A percentile compares a stretch with the other conserved stretches of the same genome.
phyloP scores from a whole-genome alignment of 2,888 invertebrate genomes.

The Leptopilina drosophilae region DNA sequence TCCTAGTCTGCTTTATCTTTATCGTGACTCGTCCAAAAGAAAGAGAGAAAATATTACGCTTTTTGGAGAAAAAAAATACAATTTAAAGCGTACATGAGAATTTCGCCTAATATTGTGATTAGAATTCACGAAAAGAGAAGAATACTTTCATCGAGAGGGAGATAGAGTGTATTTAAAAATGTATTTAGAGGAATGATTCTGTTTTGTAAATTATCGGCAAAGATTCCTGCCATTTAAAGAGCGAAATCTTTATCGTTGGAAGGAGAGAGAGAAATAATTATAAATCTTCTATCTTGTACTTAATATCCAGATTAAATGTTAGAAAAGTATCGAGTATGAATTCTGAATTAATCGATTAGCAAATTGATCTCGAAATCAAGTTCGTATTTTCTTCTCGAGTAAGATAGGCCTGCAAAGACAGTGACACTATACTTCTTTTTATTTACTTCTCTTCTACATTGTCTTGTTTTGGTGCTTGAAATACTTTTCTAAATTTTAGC shows the following conservation, averaged over 20 bases:
- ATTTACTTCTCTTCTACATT: constrained; percentile 6
- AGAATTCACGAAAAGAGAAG: constrained; percentile 5
- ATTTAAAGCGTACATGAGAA: not conserved
- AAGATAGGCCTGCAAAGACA: constrained; percentile 16
- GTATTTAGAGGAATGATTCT: not conserved
- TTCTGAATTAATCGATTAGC: constrained; percentile 18
- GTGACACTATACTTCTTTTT: constrained; percentile 1
- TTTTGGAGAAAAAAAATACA: not conserved
- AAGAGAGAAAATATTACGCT: constrained; percentile 20
- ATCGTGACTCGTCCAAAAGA: constrained; percentile 26
- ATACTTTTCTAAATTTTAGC: not conserved
- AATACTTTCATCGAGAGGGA: not conserved
- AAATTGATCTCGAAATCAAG: constrained; percentile 21
- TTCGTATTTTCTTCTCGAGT: constrained; percentile 14
- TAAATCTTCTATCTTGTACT: constrained; percentile 32
- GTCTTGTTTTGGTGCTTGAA: constrained; percentile 18
- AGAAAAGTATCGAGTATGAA: constrained; percentile 15
- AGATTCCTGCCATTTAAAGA: constrained; percentile 14
- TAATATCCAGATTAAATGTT: constrained; percentile 33
- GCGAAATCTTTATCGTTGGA: not conserved
- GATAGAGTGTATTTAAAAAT: not conserved
- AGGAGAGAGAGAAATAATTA: constrained; percentile 6
- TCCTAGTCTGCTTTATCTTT: constrained; percentile 46
- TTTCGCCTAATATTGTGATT: constrained; percentile 22
- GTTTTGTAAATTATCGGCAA: constrained; percentile 18